Evolutionary conservation across 2,113 vertebrate species (phyloP), one percentile per base, ranked within the genome.

Genomic region (Prolemur simus): DNA sequence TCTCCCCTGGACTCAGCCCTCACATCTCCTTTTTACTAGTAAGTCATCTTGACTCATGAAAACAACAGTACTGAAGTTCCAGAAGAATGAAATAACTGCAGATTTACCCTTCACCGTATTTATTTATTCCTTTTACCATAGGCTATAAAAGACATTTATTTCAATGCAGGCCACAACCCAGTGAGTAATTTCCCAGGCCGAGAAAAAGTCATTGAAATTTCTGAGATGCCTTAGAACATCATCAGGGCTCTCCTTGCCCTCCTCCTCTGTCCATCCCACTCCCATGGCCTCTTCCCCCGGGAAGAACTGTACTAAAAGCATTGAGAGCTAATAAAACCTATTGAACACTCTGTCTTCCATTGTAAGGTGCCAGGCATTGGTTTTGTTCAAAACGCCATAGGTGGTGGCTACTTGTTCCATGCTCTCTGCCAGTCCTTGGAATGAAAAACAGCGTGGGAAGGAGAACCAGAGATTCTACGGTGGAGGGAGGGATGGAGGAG

Each of bases 291-390:
- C 69, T 69, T 96, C 69, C 10, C 18, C 52, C n/a, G 0, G 10
- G 6, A 69, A 84, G 85, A 60, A 54, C 0, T 63, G 27, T 45
- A 47, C 68, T 87, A 4, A 87, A 86, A 69, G 63, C 1, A 0
- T 18, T 47, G 39, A 95, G 91, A 86, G 78, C 45, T 85, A 64
- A 87, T 91, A 84, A 95, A 96, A 58, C 45, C 94, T 54, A 80
- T 54, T 60, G 81, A 93, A 91, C 39, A 14, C 42, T 89, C 71
- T 77, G 25, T 83, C 60, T 96, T 73, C 39, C 63, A 80, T 81
- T 93, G 86, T 64, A 54, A 88, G 32, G 17, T 77, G 87, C 83
- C 93, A 97, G 94, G 13, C 74, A 73, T 66, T 81, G 83, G 93
- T 63, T 87, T 83, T 66, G 73, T 93, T 94, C 82, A 96, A 88